These are phyloP conservation scores for Sarcophaga rosellei DNA, from an alignment of 2,888 invertebrate species.

Conservation along the genomic window DNA sequence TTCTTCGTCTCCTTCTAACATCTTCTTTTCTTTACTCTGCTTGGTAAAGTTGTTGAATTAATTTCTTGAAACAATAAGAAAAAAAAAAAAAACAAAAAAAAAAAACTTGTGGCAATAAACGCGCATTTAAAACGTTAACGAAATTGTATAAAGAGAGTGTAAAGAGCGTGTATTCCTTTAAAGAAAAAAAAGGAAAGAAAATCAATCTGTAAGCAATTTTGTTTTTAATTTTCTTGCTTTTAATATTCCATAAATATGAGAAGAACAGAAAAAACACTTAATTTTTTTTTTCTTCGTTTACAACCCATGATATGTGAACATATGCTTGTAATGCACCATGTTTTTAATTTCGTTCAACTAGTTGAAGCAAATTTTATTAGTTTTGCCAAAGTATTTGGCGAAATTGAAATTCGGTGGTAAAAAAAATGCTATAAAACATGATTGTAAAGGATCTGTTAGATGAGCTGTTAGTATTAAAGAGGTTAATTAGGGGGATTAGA, in stretches of 20 bases:
- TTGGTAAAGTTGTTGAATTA: slow-evolving; percentile 55
- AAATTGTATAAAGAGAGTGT: slow-evolving; percentile 7
- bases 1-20: not conserved
- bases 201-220: slow-evolving; percentile 63
- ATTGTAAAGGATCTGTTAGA: not conserved
- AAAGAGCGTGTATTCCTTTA: slow-evolving; percentile 7
- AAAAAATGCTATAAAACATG: not conserved
- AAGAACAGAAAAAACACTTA: not conserved
- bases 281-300: not conserved
- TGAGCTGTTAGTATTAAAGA: not conserved
- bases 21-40: not conserved
- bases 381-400: slow-evolving; percentile 2
- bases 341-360: slow-evolving; percentile 39
- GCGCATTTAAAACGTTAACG: not conserved
- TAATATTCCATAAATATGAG: not conserved
- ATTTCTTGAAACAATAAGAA: slow-evolving; percentile 25
- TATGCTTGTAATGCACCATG: not conserved
- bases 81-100: slow-evolving; percentile 13
- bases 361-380: slow-evolving; percentile 41
- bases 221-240: slow-evolving; percentile 55
- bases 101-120: slow-evolving; percentile 40
- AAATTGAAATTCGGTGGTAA: not conserved
- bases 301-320: not conserved
- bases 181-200: slow-evolving; percentile 20
- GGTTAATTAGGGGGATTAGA: too few species aligned